Base-by-base conservation (phyloP, 2,113 vertebrate species). In the Crotophaga sulcirostris region DNA sequence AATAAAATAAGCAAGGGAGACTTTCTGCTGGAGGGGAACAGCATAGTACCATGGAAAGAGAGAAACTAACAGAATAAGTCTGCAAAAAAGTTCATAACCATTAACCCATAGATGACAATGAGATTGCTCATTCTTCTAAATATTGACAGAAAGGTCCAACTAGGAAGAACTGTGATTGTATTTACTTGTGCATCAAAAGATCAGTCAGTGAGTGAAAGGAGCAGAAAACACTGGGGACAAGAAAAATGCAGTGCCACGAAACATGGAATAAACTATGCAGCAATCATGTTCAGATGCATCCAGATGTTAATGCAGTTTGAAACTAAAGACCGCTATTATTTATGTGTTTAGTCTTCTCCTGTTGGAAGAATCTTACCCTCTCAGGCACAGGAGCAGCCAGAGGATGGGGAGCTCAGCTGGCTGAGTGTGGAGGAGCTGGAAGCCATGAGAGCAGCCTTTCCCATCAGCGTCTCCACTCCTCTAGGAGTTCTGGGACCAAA, bases 221-320 rank as follows among this genome's bases (percentile, higher is more conserved):
- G 38, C 7, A 24, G 56, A 51, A 93, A 84, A 83, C 18, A 25
- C 42, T 33, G 24, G 19, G 42, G 62, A 49, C 34, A 70, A 55
- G 68, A 38, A 84, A 55, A 74, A 38, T 4, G 3, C 23, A 23
- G 26, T 55, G 55, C 73, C 84, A 84, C 77, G 60, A 93, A 94
- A 73, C 49, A 42, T 45, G 36, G 14, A 66, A 8, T 60, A 79
- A 60, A 42, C 45, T 49, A 49, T 73, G 54, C 77, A 87, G 23
- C 25, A 79, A 42, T 75, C 34, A n/a, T 19, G 33, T 42, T 87
- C 84, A 79, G 45, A 69, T 82, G 54, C 49, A 62, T 67, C 58
- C 81, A 93, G 84, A 89, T 86, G 79, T 90, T 88, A 88, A 81
- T n/a, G 20, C 24, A 87, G 62, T 95, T 80, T 55, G 93, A 94